Evolutionary conservation across 1,140 invertebrate genomes (phyloP), one percentile per base, ranked within the genome.

Genomic region (Rhizoglyphus robini): DNA sequence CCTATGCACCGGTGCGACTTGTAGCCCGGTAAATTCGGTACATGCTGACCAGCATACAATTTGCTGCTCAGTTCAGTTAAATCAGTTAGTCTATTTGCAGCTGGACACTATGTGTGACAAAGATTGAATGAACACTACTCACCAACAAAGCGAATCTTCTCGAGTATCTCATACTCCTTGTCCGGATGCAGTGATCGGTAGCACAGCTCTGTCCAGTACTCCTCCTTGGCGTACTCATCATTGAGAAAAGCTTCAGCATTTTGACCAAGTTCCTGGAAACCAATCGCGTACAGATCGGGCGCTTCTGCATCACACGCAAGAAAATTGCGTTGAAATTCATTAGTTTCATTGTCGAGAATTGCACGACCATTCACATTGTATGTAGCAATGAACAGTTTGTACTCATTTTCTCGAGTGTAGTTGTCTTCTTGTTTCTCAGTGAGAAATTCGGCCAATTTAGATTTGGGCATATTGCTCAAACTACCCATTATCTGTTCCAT

Each of bases 331-430:
- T 27, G 1, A n/a, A 58, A 23, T 11, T n/a, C 2, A 2, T n/a
- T n/a, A n/a, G n/a, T n/a, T n/a, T 29, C 54, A 1, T 13, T 1
- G 2, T 58, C 25, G 2, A 5, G n/a, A 3, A 32, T 3, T 34
- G n/a, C 82, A 77, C 93, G 88, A 25, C 93, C 92, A 81, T 98
- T 98, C 0, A 97, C 92, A 80, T 98, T 98, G 91, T 92, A 98
- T 0, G 92, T 96, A 11, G 87, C 90, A 76, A 88, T 83, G 75
- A 90, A 93, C 69, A 96, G 80, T 71, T 85, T 86, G 68, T 88
- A 85, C 68, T 78, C 80, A 74, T 86, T 81, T 34, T 82, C 82
- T 71, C 86, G 83, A 34, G 86, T 90, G 74, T 88, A 94, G 68
- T 90, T 85, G 70, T 83, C 80, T 74, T 90, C 87, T 74, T 86